Evolutionary conservation across 2,113 vertebrate species (phyloP).

Genomic region (Rhabdornis inornatus): DNA sequence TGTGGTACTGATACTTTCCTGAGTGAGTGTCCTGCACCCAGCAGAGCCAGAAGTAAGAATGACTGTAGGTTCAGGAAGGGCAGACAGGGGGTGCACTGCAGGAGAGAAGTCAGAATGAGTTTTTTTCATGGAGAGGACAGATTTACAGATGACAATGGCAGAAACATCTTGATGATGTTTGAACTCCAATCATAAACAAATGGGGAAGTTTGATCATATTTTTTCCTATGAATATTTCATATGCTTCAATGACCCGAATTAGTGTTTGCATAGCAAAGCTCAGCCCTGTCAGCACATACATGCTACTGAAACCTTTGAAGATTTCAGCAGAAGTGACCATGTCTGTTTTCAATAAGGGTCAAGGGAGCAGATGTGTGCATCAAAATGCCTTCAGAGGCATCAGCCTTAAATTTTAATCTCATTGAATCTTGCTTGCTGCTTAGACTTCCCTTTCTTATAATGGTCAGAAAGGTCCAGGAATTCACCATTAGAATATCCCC

Average conservation of each 20-base stretch:
- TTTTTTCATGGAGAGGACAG: not conserved
- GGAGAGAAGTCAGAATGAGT: accelerated
- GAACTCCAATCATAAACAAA: not conserved
- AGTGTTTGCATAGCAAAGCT: not conserved
- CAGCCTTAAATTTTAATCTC: not conserved
- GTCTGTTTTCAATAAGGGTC: not conserved
- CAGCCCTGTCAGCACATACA: not conserved
- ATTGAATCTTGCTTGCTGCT: not conserved
- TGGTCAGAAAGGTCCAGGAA: not conserved
- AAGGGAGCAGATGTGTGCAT: not conserved
- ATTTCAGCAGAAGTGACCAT: not conserved
- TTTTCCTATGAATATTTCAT: not conserved
- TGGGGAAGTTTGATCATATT: not conserved
- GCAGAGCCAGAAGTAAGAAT: not conserved
- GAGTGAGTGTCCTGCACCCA: not conserved
- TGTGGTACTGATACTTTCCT: not conserved
- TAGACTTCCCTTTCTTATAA: not conserved
- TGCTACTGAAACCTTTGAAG: not conserved
- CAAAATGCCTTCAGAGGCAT: not conserved
- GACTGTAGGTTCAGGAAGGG: not conserved
- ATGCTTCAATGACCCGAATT: not conserved
- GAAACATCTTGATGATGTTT: not conserved
- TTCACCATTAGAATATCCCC: not conserved
- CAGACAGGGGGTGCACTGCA: not conserved
- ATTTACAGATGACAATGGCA: not conserved